A percentile compares a stretch with the other conserved stretches of the same genome.
Evolutionary conservation across 1,140 invertebrate species (phyloP).

Genomic region (Parasteatoda tepidariorum): DNA sequence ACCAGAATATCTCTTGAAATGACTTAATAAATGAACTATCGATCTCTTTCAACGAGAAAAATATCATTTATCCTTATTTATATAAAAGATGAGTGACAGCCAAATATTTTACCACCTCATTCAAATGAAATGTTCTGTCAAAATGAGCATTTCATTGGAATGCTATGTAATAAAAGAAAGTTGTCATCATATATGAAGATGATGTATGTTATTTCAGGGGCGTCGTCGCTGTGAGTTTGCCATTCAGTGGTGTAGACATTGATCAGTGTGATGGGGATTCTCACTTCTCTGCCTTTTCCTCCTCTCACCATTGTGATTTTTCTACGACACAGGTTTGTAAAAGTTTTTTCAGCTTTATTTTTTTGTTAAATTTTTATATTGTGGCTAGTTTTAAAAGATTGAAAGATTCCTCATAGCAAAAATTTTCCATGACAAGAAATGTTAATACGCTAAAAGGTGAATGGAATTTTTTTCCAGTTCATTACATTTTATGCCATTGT

Average conservation of each 20-base stretch:
- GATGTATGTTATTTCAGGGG: conserved; percentile 66
- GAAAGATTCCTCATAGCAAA: too few species aligned
- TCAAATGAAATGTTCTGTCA: not conserved
- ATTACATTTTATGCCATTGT: too few species aligned
- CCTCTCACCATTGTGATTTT: conserved; percentile 48
- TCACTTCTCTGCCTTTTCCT: conserved; percentile 31
- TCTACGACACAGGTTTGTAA: conserved; percentile 36
- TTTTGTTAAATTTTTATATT: too few species aligned
- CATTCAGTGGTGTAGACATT: conserved; percentile 68
- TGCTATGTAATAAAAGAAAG: not conserved
- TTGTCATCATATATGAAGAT: conserved; percentile 14
- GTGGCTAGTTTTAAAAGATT: too few species aligned
- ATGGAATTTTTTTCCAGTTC: too few species aligned
- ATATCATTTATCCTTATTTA: too few species aligned
- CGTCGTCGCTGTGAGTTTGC: conserved; percentile 69
- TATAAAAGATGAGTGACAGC: not conserved
- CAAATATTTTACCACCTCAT: not conserved
- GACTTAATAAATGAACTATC: too few species aligned
- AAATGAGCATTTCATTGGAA: not conserved
- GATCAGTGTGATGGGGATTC: conserved; percentile 69
- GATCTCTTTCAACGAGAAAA: too few species aligned
- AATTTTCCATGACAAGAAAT: too few species aligned
- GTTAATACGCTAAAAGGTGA: too few species aligned
- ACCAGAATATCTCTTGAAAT: too few species aligned
- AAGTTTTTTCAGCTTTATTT: too few species aligned